Evolutionary conservation across 1,140 invertebrate species (phyloP), one percentile per base, ranked within the genome.

Genomic region (Oedothorax gibbosus): DNA sequence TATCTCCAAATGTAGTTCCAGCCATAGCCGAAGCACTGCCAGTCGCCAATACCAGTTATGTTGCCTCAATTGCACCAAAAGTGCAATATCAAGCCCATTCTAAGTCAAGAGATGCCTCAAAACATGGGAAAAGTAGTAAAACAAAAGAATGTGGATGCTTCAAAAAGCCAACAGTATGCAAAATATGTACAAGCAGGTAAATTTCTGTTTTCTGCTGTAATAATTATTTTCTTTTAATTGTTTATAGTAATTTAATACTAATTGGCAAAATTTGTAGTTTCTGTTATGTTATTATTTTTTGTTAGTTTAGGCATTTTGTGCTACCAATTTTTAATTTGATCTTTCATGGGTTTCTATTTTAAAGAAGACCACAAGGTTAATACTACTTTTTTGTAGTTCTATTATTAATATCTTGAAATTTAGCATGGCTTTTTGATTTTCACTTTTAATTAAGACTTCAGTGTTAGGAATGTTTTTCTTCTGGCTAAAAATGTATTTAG

Each of bases 151-250:
- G 82, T 77, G 65, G 73, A 0, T 85, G 82, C 20, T 85, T 85
- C 21, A 78, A 35, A 69, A 85, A 54, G 35, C 73, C 82, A 18
- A 72, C 80, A 54, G 78, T 88, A 10, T 88, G 88, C 21, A 85
- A 77, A 60, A 69, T 85, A 69, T 85, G 82, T 20, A 65, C 71
- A 50, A 73, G 65, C 14, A 77, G 82, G 82, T 85, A 85, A 60
- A n/a, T 14, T 35, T 56, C 12, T 60, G 12, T 14, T 9, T 68
- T 68, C 11, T 65, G 5, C 51, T 8, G n/a, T 71, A 54, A 68
- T 10, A 53, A 66, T 3, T 64, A 49, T 50, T 77, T n/a, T n/a
- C n/a, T n/a, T n/a, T n/a, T n/a, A n/a, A n/a, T n/a, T n/a, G n/a
- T n/a, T n/a, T n/a, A n/a, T n/a, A n/a, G n/a, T n/a, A n/a, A n/a